Conservation (phyloP, 1,140 invertebrate genomes). For the Hycleus phaleratus region DNA sequence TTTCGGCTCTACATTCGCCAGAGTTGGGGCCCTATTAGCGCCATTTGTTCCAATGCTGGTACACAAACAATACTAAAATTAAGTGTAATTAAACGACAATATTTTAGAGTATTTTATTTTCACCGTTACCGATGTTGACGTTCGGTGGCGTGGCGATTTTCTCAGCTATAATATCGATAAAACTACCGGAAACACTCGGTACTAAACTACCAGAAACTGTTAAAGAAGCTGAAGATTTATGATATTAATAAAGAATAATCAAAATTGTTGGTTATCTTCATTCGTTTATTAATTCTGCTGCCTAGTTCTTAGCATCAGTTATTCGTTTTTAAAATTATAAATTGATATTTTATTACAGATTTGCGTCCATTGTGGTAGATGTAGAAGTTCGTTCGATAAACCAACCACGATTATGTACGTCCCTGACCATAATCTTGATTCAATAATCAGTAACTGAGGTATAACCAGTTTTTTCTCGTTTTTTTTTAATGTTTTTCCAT, state of each 20-base stretch:
- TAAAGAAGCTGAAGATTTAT: slow-evolving; percentile 36
- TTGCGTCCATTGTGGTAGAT: slow-evolving; percentile 14
- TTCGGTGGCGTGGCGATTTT: slow-evolving; percentile 47
- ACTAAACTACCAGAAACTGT: slow-evolving; percentile 50
- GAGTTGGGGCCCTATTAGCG: slow-evolving; percentile 54
- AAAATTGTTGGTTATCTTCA: neutral
- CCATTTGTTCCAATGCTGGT: slow-evolving; percentile 54
- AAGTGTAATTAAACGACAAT: neutral
- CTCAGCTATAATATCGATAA: slow-evolving; percentile 43
- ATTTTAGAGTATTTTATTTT: slow-evolving; percentile 44
- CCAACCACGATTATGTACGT: slow-evolving; percentile 24
- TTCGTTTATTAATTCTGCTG: slow-evolving; percentile 17
- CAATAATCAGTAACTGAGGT: neutral
- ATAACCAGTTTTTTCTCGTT: slow-evolving; percentile 12
- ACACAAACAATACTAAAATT: slow-evolving; percentile 11
- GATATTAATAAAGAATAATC: too few relatives aligned
- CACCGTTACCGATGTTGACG: slow-evolving; percentile 47
- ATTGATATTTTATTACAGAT: slow-evolving; percentile 11
- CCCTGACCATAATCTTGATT: slow-evolving; percentile 10
- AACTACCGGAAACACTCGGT: slow-evolving; percentile 54
- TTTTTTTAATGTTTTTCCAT: neutral
- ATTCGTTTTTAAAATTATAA: slow-evolving; percentile 23
- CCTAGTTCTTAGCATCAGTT: slow-evolving; percentile 15
- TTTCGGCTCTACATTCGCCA: slow-evolving; percentile 50
- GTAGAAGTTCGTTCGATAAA: slow-evolving; percentile 9